phyloP scores from a whole-genome alignment of 2,113 vertebrate species.

The Prionailurus bengalensis region DNA sequence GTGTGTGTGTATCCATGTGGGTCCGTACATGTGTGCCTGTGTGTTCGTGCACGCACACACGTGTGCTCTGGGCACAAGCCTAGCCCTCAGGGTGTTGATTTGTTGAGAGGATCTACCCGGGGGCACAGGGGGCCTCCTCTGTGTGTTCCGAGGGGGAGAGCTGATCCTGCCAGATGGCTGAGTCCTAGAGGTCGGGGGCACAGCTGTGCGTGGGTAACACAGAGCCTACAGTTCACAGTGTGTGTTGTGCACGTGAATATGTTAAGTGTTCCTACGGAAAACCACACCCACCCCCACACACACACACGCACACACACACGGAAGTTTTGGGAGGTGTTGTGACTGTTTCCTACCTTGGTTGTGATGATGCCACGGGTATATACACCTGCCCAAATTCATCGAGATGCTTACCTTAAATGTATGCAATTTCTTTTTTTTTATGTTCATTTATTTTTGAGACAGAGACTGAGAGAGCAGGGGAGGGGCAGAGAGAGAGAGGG shows the following conservation, averaged over 20 bases:
- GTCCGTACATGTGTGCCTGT: background rate
- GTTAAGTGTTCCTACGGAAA: background rate
- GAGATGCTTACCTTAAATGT: accelerated
- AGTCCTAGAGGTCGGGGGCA: no score
- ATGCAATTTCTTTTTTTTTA: background rate
- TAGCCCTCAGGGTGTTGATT: background rate
- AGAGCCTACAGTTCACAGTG: background rate
- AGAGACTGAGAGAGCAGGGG: no score
- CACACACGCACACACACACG: no score
- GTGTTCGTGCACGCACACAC: accelerated
- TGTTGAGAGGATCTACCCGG: accelerated
- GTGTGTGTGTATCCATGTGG: no score
- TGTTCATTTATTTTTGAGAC: no score
- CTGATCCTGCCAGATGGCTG: accelerated
- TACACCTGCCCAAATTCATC: accelerated
- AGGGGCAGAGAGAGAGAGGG: no score
- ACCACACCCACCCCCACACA: no score
- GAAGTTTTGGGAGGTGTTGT: background rate
- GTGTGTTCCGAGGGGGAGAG: background rate
- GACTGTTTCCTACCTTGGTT: accelerated
- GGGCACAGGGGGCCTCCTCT: background rate
- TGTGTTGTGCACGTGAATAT: background rate
- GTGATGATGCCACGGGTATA: accelerated
- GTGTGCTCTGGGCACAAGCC: accelerated
- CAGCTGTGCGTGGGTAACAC: no score